A percentile compares a stretch with the other conserved stretches of the same genome.
Evolutionary conservation across 2,797 vertebrate species (phyloP).

Genomic region (Balearica regulorum): DNA sequence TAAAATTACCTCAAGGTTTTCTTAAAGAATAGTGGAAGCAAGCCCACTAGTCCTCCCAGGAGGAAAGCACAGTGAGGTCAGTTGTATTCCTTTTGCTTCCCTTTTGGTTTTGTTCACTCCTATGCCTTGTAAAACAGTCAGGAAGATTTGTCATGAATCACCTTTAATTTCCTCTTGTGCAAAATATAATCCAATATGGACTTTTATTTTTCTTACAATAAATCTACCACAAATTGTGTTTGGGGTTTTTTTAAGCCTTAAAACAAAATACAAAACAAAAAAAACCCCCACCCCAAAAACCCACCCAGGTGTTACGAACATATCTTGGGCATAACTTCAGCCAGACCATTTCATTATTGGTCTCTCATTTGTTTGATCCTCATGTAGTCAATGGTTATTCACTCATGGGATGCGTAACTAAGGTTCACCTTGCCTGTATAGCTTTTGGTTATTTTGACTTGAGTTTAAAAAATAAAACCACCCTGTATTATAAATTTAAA

Average conservation of each 20-base stretch:
- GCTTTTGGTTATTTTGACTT: neutral
- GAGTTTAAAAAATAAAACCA: neutral
- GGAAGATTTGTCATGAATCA: neutral
- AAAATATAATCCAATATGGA: neutral
- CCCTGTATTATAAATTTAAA: neutral
- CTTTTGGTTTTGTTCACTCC: neutral
- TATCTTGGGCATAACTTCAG: neutral
- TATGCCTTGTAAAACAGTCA: neutral
- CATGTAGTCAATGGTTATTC: neutral
- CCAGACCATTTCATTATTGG: neutral
- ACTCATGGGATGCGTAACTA: neutral
- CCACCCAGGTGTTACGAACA: neutral
- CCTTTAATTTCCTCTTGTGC: neutral
- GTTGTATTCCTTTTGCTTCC: neutral
- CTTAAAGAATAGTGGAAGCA: slow-evolving; percentile 49
- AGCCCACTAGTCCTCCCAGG: slow-evolving; percentile 18
- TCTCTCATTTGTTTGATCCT: neutral
- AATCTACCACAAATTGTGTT: neutral
- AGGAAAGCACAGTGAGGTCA: slow-evolving; percentile 15
- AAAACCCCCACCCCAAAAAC: fast-evolving
- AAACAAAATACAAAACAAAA: neutral
- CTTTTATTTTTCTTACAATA: neutral
- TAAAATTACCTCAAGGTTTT: slow-evolving; percentile 3
- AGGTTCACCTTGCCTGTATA: neutral
- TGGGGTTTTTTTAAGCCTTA: neutral